These are phyloP conservation scores for Yponomeuta plumbellus DNA, from an alignment of 2,888 invertebrate species.

Conservation along the genomic window DNA sequence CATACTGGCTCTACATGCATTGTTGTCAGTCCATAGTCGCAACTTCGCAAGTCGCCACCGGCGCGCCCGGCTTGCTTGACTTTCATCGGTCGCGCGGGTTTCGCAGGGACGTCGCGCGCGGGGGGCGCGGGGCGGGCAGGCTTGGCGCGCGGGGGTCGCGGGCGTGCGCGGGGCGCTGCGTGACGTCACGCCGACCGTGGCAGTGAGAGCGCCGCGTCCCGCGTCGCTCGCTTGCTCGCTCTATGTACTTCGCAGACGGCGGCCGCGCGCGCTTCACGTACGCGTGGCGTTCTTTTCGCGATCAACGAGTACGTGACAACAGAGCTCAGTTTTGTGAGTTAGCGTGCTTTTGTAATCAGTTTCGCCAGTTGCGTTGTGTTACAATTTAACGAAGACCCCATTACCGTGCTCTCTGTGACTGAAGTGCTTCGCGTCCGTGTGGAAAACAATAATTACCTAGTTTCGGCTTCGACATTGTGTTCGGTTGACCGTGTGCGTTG, in stretches of 20 bases:
- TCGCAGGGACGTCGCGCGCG: constrained; percentile 27
- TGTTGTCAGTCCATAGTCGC: no score
- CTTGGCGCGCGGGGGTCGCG: constrained; percentile 26
- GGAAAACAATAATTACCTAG: constrained; percentile 43
- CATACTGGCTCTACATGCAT: constrained; percentile 29
- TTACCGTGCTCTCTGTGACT: constrained; percentile 23
- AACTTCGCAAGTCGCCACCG: no score
- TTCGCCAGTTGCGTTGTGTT: constrained; percentile 61
- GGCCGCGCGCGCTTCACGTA: constrained; percentile 70
- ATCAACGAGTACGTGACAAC: constrained; percentile 32
- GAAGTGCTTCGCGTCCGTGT: constrained; percentile 35
- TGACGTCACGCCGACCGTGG: constrained; percentile 76
- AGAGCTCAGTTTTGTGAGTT: constrained; percentile 41
- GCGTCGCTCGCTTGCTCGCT: constrained; percentile 54
- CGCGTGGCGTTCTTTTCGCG: constrained; percentile 13
- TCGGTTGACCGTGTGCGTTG: constrained; percentile 50
- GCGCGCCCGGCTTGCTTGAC: constrained; percentile 43
- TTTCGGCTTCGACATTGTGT: constrained; percentile 47
- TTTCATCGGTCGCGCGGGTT: constrained; percentile 64
- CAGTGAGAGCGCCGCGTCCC: constrained; percentile 57
- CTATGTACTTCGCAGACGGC: constrained; percentile 68
- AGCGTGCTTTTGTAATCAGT: constrained; percentile 54
- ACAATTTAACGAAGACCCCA: constrained; percentile 15
- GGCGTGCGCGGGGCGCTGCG: constrained; percentile 30
- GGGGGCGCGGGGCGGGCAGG: constrained; percentile 9